These are phyloP conservation scores for Anguilla rostrata DNA, from an alignment of 2,113 vertebrate genomes.

Conservation along the genomic window DNA sequence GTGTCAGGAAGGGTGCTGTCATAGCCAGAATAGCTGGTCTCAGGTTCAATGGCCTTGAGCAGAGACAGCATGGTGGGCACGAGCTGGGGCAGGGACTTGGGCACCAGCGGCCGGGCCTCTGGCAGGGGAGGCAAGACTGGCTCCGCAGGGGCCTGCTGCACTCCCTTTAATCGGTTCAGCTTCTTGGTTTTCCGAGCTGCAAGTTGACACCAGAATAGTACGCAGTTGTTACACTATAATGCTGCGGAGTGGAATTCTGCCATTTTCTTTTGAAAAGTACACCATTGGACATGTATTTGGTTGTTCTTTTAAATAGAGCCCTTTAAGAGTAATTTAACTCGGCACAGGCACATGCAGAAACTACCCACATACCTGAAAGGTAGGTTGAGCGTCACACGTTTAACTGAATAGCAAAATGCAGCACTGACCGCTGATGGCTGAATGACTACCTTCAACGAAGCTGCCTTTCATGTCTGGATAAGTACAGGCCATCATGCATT, in stretches of 20 bases:
- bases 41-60: constrained; percentile 93
- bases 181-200: constrained; percentile 95
- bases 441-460: no score
- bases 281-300: no score
- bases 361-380: background rate
- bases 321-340: no score
- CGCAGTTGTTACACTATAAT: no score
- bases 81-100: constrained; percentile 86
- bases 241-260: no score
- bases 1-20: constrained; percentile 86
- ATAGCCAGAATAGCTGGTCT: constrained; percentile 89
- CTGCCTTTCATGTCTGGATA: no score
- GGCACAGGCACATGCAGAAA: background rate
- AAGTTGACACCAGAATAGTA: background rate
- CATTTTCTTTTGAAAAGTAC: no score
- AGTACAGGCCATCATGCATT: no score
- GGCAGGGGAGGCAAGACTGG: constrained; percentile 44
- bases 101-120: constrained; percentile 72
- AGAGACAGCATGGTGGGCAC: constrained; percentile 89
- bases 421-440: no score
- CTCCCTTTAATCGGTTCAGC: constrained; percentile 80
- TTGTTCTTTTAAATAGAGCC: no score
- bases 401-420: no score
- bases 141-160: constrained; percentile 64
- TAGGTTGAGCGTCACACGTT: background rate